These are phyloP conservation scores for human (Homo sapiens) DNA, from an alignment of 2,113 vertebrate species.

Conservation along the genomic window DNA sequence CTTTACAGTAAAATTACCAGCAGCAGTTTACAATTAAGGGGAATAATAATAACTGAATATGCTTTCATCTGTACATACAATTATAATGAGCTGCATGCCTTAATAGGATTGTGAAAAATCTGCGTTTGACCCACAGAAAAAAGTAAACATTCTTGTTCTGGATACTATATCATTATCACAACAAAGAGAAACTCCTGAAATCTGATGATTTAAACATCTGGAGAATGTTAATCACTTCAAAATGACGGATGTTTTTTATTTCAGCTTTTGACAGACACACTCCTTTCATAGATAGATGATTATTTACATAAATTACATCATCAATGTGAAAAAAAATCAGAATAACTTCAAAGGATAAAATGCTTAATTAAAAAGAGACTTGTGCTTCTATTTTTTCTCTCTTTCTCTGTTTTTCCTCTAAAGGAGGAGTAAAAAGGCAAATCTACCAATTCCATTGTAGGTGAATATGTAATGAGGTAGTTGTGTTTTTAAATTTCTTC, in stretches of 20 bases:
- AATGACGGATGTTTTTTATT: slow-evolving; percentile 95
- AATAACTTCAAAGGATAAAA: slow-evolving; percentile 85
- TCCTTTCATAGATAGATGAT: slow-evolving; percentile 89
- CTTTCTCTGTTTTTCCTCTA: slow-evolving; percentile 55
- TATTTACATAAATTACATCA: slow-evolving; percentile 93
- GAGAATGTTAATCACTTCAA: slow-evolving; percentile 93
- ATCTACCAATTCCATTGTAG: not conserved
- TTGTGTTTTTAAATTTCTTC: not conserved
- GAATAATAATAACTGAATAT: slow-evolving; percentile 89
- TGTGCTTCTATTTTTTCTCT: slow-evolving; percentile 76
- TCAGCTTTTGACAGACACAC: slow-evolving; percentile 89
- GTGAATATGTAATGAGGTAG: not conserved
- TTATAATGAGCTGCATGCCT: slow-evolving; percentile 87
- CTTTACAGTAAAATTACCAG: slow-evolving; percentile 89
- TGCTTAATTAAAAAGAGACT: slow-evolving; percentile 87
- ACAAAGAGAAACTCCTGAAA: slow-evolving; percentile 94
- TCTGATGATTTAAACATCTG: slow-evolving; percentile 93
- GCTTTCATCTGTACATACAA: slow-evolving; percentile 92
- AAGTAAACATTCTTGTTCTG: slow-evolving; percentile 93
- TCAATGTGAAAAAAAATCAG: slow-evolving; percentile 83
- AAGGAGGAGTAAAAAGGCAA: slow-evolving; percentile 58
- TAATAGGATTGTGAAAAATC: slow-evolving; percentile 91
- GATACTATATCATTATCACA: slow-evolving; percentile 95
- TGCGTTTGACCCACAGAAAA: slow-evolving; percentile 90
- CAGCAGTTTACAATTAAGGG: slow-evolving; percentile 93